Evolutionary conservation across 2,888 invertebrate genomes (phyloP).

Genomic region (Scrobipalpa atriplicella): DNA sequence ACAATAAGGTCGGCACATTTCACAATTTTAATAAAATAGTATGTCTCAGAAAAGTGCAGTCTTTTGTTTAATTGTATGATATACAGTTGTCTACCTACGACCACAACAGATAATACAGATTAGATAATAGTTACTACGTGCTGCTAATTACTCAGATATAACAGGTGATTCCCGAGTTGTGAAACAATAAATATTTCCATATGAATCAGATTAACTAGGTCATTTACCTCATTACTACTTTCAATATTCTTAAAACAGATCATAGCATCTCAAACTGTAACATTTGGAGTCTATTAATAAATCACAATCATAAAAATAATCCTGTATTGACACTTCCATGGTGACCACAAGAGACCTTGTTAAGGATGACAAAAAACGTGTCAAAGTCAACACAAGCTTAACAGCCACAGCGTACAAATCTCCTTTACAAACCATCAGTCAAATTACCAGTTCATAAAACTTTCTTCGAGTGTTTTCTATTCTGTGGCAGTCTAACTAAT

Average conservation of each 20-base stretch:
- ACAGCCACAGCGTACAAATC: conserved; percentile 14
- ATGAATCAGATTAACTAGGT: neutral
- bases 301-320: conserved; percentile 67
- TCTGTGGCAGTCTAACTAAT: neutral
- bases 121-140: neutral
- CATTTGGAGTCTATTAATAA: conserved; percentile 43
- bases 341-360: conserved; percentile 72
- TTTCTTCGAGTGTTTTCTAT: neutral
- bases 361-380: conserved; percentile 74
- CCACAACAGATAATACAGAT: neutral
- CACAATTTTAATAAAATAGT: no score
- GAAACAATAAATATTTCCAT: neutral
- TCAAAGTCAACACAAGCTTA: conserved; percentile 62
- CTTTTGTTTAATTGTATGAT: no score
- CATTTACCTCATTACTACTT: neutral
- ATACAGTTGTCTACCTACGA: no score
- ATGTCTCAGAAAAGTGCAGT: no score
- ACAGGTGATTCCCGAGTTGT: neutral
- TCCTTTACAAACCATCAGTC: neutral
- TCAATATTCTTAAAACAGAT: no score
- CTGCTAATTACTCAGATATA: neutral
- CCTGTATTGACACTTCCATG: conserved; percentile 73
- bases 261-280: conserved; percentile 4
- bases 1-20: no score
- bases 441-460: neutral